These are phyloP conservation scores for Argentina silus DNA, from an alignment of 2,797 vertebrate genomes.

Conservation along the genomic window DNA sequence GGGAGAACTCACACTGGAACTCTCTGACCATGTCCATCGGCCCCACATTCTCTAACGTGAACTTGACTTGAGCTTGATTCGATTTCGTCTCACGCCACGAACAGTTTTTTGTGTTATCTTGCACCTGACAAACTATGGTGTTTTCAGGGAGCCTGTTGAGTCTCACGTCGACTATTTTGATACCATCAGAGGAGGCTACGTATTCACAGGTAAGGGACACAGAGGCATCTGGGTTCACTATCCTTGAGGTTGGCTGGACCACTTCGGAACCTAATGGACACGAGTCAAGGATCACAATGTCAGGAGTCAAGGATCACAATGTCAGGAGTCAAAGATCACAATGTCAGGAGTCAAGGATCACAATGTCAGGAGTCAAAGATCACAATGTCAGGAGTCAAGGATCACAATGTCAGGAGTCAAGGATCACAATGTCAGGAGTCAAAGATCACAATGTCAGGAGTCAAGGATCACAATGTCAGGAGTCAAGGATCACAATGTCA, in stretches of 20 bases:
- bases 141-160: background rate
- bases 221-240: constrained; percentile 7
- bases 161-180: background rate
- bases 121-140: background rate
- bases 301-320: background rate
- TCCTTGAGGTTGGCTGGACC: background rate
- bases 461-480: no score
- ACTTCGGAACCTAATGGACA: background rate
- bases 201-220: constrained; percentile 34
- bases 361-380: constrained; percentile 44
- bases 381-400: no score
- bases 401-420: no score
- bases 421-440: no score
- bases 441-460: no score
- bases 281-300: background rate
- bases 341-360: background rate
- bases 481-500: no score
- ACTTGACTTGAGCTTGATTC: constrained; percentile 21
- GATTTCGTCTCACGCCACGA: rapidly evolving
- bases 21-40: background rate
- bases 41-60: constrained; percentile 24
- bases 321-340: background rate
- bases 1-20: constrained; percentile 31
- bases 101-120: rapidly evolving
- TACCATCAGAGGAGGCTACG: rapidly evolving